Base-by-base conservation (phyloP, 2,888 invertebrate genomes). In the Cylindroiulus punctatus region DNA sequence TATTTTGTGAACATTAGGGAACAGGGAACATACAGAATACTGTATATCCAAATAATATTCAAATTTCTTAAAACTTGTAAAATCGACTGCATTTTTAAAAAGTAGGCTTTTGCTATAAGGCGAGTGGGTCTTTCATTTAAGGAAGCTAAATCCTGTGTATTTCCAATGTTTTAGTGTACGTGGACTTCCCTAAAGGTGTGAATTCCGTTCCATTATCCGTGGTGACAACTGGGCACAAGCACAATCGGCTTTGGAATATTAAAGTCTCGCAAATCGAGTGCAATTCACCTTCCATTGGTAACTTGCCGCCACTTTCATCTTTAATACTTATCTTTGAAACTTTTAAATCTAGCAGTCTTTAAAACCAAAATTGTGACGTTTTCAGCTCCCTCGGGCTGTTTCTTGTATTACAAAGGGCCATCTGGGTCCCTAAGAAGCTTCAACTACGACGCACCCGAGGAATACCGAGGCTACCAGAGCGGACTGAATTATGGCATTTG, bases 401-500 rank as follows among this genome's bases (percentile, higher is more conserved):
- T 89, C 22, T 89, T 89, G 65, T 89, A 89, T 82, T 88, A 87
- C 86, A 88, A 88, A 5, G 89, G 88, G 12, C 81, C 87, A 10
- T 85, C 86, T 17, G 89, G 89, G 12, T 85, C 52, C 0, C 88
- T 89, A 30, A 88, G 88, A 19, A 89, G 89, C 82, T 89, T 89
- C 87, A 89, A 89, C 84, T 89, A 89, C 85, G 88, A 88, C 14
- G 87, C 87, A 1, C 81, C 87, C 14, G 84, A 85, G 14, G 84
- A 87, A 26, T 84, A 40, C 44, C 30, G 86, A 26, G 87, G 87
- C 26, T 88, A 88, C 85, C 88, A 88, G 30, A 88, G 88, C 81
- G 87, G 86, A 17, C 85, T 89, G n/a, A 88, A 89, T 76, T 89
- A 89, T 85, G 88, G 89, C 40, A 88, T 89, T 8, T 89, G 89